phyloP scores from a whole-genome alignment of 2,797 vertebrate species.

The Poeciliopsis paucimaculata region DNA sequence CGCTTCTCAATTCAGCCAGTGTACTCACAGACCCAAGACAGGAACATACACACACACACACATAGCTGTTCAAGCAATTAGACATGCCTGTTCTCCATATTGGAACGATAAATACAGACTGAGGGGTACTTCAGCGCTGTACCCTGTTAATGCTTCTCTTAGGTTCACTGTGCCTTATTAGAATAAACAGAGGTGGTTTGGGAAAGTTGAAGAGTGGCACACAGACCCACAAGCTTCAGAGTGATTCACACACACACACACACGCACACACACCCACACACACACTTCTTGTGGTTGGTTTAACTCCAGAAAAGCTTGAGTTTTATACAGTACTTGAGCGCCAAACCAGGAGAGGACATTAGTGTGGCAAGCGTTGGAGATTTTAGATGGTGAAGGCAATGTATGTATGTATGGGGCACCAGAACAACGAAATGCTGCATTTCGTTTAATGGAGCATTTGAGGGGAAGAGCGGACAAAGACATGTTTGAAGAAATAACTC shows the following conservation, averaged over 20 bases:
- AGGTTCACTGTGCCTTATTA: constrained; percentile 51
- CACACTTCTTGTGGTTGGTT: constrained; percentile 36
- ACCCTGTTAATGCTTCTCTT: constrained; percentile 52
- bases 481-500: constrained; percentile 35
- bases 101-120: constrained; percentile 71
- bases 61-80: constrained; percentile 65
- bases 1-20: constrained; percentile 58
- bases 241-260: constrained; percentile 8
- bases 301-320: constrained; percentile 23
- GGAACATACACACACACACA: constrained; percentile 24
- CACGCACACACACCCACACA: constrained; percentile 10
- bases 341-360: constrained; percentile 19
- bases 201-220: constrained; percentile 49
- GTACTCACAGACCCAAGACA: constrained; percentile 38
- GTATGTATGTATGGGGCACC: constrained; percentile 13
- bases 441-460: constrained; percentile 11
- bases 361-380: constrained; percentile 30
- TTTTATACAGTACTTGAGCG: constrained; percentile 23
- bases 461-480: constrained; percentile 16
- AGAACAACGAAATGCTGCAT: not conserved
- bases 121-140: constrained; percentile 30
- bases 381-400: constrained; percentile 18
- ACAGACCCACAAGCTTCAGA: constrained; percentile 31
- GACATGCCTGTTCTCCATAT: constrained; percentile 51
- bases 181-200: constrained; percentile 65